A percentile compares a stretch with the other conserved stretches of the same genome.
These are phyloP conservation scores for Ictinia mississippiensis DNA, from an alignment of 2,797 vertebrate genomes.

Conservation along the genomic window DNA sequence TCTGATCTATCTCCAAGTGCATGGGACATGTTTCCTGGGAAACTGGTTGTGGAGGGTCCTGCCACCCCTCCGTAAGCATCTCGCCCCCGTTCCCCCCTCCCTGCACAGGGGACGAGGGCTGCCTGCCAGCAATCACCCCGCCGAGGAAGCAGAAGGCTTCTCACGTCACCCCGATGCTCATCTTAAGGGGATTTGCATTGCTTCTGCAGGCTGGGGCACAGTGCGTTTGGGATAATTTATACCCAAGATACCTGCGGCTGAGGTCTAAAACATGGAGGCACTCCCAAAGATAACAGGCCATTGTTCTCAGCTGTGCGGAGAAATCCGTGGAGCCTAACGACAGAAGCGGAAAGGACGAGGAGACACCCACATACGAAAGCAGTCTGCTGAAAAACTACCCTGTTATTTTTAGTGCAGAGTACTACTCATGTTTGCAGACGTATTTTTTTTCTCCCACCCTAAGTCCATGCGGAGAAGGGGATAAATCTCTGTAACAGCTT, in stretches of 20 bases:
- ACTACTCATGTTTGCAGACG: background rate
- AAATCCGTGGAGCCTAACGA: background rate
- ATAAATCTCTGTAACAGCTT: background rate
- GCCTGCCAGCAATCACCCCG: background rate
- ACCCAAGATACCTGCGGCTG: background rate
- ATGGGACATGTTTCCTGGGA: rapidly evolving
- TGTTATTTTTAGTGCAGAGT: background rate
- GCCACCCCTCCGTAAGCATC: too few species aligned
- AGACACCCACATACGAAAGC: background rate
- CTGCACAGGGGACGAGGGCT: background rate
- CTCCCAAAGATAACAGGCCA: background rate
- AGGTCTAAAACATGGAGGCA: background rate
- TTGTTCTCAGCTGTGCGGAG: background rate
- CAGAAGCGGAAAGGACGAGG: background rate
- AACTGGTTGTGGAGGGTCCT: background rate
- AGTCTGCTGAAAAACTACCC: background rate
- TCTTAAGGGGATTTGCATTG: background rate
- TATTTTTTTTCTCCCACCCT: background rate
- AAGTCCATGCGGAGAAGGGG: background rate
- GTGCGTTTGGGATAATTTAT: background rate
- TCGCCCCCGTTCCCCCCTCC: rapidly evolving
- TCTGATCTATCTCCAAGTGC: background rate
- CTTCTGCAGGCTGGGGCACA: background rate
- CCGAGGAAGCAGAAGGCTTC: background rate
- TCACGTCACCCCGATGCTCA: background rate